Evolutionary conservation across 2,113 vertebrate species (phyloP).

Genomic region (Phaethon lepturus): DNA sequence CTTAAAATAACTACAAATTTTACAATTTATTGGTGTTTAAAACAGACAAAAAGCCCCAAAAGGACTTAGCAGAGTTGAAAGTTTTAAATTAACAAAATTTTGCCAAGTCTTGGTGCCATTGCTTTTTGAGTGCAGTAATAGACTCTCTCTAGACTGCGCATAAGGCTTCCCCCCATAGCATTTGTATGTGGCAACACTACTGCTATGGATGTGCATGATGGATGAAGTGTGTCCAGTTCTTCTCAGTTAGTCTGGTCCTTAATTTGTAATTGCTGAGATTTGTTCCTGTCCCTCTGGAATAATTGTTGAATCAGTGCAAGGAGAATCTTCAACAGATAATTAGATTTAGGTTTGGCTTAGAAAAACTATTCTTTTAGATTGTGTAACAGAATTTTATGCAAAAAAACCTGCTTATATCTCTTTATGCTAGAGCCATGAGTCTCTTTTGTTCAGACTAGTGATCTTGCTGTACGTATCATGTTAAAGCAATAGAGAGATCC

Average conservation of each 20-base stretch:
- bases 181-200: neutral
- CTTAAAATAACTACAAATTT: neutral
- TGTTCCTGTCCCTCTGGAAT: neutral
- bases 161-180: neutral
- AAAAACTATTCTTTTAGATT: neutral
- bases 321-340: neutral
- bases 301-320: neutral
- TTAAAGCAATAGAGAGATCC: neutral
- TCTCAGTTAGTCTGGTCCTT: neutral
- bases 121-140: neutral
- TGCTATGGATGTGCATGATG: neutral
- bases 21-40: neutral
- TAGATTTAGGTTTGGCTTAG: neutral
- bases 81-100: neutral
- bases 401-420: neutral
- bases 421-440: neutral
- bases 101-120: neutral
- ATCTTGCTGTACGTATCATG: neutral
- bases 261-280: neutral
- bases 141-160: neutral
- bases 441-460: neutral
- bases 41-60: neutral
- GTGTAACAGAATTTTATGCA: neutral
- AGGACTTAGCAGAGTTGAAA: neutral
- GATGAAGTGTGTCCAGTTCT: neutral